Percentiles rank a stretch among this genome's conserved stretches.
phyloP scores from a whole-genome alignment of 2,888 invertebrate genomes.

The Drosophila demipolita region DNA sequence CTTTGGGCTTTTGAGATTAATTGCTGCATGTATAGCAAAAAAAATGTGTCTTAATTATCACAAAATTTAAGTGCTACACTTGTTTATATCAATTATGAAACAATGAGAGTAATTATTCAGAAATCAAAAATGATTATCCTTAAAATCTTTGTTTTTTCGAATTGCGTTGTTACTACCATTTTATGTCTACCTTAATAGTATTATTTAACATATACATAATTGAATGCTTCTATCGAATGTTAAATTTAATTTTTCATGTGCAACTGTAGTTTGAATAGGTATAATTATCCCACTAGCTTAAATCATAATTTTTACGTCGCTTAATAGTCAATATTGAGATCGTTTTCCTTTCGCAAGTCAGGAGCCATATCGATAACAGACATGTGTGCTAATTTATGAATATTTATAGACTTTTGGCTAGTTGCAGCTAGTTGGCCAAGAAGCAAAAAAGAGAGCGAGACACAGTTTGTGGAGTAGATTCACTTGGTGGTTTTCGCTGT shows the following conservation, averaged over 20 bases:
- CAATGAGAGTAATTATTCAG: not conserved
- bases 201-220: not conserved
- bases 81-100: not conserved
- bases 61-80: not conserved
- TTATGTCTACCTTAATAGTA: not conserved
- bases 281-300: not conserved
- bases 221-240: not conserved
- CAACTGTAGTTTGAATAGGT: not conserved
- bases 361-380: conserved; percentile 29
- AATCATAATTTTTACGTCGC: conserved; percentile 14
- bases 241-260: not conserved
- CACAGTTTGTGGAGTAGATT: conserved; percentile 59
- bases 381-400: conserved; percentile 66
- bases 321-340: conserved; percentile 35
- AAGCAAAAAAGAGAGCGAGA: conserved; percentile 20
- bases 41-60: conserved; percentile 3
- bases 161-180: not conserved
- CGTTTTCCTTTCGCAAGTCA: conserved; percentile 67
- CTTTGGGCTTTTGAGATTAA: conserved; percentile 30
- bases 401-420: conserved; percentile 72
- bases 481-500: conserved; percentile 4
- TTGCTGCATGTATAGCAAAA: conserved; percentile 13
- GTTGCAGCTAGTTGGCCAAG: conserved; percentile 6
- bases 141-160: not conserved
- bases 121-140: not conserved